A percentile compares a stretch with the other conserved stretches of the same genome.
These are phyloP conservation scores for Nineta flava DNA, from an alignment of 2,888 invertebrate genomes.

Conservation along the genomic window DNA sequence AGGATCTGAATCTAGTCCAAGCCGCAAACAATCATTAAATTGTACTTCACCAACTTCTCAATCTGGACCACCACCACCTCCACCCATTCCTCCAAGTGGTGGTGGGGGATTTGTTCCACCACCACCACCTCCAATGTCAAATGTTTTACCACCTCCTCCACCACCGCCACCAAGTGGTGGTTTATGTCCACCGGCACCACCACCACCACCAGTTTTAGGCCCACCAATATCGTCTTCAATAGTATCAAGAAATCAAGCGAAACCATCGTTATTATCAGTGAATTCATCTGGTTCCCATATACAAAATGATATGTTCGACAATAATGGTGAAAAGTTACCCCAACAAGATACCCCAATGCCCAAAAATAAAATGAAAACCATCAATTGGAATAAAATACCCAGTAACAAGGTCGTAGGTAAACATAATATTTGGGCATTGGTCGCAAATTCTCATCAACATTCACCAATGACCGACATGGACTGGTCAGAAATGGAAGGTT, in stretches of 20 bases:
- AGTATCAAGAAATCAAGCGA: conserved; percentile 23
- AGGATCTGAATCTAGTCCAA: conserved; percentile 37
- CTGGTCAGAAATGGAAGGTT: conserved; percentile 86
- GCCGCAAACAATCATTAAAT: conserved; percentile 41
- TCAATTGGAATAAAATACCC: conserved; percentile 96
- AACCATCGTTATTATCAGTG: conserved; percentile 20
- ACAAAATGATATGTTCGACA: conserved; percentile 16
- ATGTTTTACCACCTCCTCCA: conserved; percentile 13
- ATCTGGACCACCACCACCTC: conserved; percentile 33
- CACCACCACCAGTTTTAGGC: conserved; percentile 11
- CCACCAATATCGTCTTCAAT: conserved; percentile 15
- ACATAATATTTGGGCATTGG: conserved; percentile 84
- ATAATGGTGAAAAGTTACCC: conserved; percentile 46
- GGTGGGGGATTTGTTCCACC: conserved; percentile 25
- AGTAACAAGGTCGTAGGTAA: conserved; percentile 78
- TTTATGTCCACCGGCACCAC: conserved; percentile 31
- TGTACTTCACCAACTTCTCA: conserved; percentile 25
- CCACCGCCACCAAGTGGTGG: conserved; percentile 18
- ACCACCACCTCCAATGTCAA: conserved; percentile 23
- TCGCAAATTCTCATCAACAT: conserved; percentile 71
- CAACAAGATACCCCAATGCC: conserved; percentile 87
- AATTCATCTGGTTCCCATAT: conserved; percentile 6
- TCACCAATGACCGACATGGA: conserved; percentile 73
- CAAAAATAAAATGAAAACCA: conserved; percentile 92
- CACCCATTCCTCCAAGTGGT: conserved; percentile 26